These are phyloP conservation scores for Macrobrachium nipponense DNA, from an alignment of 1,140 invertebrate species.

Conservation along the genomic window DNA sequence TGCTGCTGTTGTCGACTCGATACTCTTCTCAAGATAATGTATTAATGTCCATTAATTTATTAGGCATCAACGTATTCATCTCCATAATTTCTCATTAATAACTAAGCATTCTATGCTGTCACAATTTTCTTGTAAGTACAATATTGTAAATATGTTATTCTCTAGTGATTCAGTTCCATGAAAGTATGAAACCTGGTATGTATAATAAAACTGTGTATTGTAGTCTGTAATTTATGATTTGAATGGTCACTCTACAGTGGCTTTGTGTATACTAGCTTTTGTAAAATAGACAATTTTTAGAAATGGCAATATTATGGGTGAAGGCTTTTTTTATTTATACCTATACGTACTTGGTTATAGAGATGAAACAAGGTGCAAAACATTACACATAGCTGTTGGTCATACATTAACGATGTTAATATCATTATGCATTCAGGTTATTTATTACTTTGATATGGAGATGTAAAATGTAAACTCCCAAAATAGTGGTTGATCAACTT, in stretches of 20 bases:
- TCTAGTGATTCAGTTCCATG: slow-evolving; percentile 53
- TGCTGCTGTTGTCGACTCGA: slow-evolving; percentile 42
- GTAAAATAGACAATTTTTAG: slow-evolving; percentile 58
- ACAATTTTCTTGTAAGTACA: slow-evolving; percentile 58
- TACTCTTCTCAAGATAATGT: slow-evolving; percentile 50
- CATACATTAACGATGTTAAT: neutral
- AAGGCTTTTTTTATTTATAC: slow-evolving; percentile 6
- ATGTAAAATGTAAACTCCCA: too few relatives aligned
- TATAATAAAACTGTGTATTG: slow-evolving; percentile 58
- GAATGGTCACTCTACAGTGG: slow-evolving; percentile 45
- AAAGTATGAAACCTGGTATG: slow-evolving; percentile 55
- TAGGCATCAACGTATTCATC: slow-evolving; percentile 41
- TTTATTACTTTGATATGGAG: too few relatives aligned
- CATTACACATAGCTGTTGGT: too few relatives aligned
- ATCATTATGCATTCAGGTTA: too few relatives aligned
- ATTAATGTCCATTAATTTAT: slow-evolving; percentile 60
- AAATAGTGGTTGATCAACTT: too few relatives aligned
- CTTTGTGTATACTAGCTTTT: slow-evolving; percentile 60
- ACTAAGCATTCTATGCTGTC: slow-evolving; percentile 51
- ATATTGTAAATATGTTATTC: slow-evolving; percentile 57
- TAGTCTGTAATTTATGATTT: slow-evolving; percentile 59
- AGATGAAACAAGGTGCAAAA: too few relatives aligned
- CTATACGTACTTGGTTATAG: too few relatives aligned
- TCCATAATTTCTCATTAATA: slow-evolving; percentile 38
- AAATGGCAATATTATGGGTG: slow-evolving; percentile 59